A percentile compares a stretch with the other conserved stretches of the same genome.
These are phyloP conservation scores for Dasypus novemcinctus DNA, from an alignment of 2,113 vertebrate genomes.

Conservation along the genomic window DNA sequence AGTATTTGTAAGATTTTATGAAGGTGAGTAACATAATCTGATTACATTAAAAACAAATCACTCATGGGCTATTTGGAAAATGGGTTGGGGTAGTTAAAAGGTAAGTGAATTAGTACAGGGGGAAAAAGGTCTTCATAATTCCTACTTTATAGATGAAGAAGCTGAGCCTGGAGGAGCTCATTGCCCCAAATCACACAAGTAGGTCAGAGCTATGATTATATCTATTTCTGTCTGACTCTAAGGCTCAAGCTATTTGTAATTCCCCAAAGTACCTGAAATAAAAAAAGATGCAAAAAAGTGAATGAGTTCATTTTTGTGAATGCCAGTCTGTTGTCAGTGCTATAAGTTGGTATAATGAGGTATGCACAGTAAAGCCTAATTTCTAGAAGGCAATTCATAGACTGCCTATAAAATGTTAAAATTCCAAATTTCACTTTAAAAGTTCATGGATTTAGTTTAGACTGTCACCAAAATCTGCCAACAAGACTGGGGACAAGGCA, in stretches of 20 bases:
- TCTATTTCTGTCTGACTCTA: background rate
- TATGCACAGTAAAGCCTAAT: conserved; percentile 7
- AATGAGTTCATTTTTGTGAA: conserved; percentile 31
- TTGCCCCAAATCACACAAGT: background rate
- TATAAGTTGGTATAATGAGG: background rate
- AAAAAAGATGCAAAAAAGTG: background rate
- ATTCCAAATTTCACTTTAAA: background rate
- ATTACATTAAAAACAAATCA: background rate
- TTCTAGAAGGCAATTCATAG: conserved; percentile 33
- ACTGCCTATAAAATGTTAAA: background rate
- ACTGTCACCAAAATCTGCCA: background rate
- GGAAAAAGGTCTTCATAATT: background rate
- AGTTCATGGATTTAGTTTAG: background rate
- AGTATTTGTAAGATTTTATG: background rate
- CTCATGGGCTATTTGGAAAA: background rate
- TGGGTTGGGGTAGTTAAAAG: background rate
- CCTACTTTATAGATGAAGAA: background rate
- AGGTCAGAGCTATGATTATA: background rate
- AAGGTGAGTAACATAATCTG: background rate
- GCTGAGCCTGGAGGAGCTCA: background rate
- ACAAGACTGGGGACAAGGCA: background rate
- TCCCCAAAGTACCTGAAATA: background rate
- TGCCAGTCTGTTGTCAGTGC: background rate
- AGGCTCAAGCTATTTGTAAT: background rate
- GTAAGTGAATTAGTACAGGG: background rate